Conservation (phyloP, 1,140 invertebrate species). For the Holcopasites calliopsidis region DNA sequence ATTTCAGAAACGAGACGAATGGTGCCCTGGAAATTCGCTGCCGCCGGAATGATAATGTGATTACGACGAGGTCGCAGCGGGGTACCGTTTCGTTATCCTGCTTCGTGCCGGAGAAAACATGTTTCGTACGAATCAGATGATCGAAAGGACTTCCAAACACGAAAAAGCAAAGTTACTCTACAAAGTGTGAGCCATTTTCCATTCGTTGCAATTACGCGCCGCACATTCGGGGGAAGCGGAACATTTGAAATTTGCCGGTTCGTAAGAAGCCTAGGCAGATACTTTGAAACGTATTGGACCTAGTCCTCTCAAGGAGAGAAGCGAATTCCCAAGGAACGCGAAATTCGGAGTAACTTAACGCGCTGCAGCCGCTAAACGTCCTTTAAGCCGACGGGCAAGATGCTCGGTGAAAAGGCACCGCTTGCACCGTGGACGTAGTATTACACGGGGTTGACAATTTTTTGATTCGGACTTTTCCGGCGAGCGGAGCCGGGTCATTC, state of each 20-base stretch:
- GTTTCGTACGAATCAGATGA: not conserved
- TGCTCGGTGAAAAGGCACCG: conserved; percentile 32
- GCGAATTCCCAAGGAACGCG: conserved; percentile 26
- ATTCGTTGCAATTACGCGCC: too few species aligned
- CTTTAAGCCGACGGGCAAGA: conserved; percentile 18
- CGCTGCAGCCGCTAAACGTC: conserved; percentile 32
- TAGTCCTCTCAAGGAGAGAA: not conserved
- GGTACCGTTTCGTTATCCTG: not conserved
- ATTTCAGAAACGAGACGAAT: not conserved
- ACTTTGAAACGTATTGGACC: not conserved
- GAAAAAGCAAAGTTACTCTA: too few species aligned
- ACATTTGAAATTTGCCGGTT: not conserved
- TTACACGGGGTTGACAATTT: conserved; percentile 44
- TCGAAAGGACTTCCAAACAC: too few species aligned
- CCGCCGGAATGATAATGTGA: not conserved
- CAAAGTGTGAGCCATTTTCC: too few species aligned
- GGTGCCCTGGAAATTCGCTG: not conserved
- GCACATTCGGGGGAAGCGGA: too few species aligned
- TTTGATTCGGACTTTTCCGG: conserved; percentile 57
- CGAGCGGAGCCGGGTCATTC: conserved; percentile 32
- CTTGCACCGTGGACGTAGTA: conserved; percentile 6
- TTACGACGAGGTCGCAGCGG: not conserved
- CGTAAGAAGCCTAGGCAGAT: not conserved
- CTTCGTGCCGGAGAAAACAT: not conserved
- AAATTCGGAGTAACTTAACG: conserved; percentile 36